A percentile compares a stretch with the other conserved stretches of the same genome.
phyloP scores from a whole-genome alignment of 1,140 invertebrate species.

The Lepidurus apus region DNA sequence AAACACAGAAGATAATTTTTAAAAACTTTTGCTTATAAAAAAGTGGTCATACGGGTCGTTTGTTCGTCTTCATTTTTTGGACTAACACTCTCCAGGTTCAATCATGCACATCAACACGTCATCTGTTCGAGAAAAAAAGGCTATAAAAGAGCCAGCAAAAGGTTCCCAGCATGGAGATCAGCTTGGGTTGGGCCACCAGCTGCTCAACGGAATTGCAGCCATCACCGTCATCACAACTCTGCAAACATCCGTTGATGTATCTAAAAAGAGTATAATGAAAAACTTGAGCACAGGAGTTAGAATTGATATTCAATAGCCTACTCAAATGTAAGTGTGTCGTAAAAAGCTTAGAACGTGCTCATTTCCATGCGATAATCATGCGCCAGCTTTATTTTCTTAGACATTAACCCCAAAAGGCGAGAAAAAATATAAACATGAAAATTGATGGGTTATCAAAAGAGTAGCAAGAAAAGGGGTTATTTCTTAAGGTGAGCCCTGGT shows the following conservation, averaged over 20 bases:
- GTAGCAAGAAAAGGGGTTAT: neutral
- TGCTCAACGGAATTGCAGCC: slow-evolving; percentile 59
- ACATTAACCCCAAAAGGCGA: too few relatives aligned
- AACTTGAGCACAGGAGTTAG: neutral
- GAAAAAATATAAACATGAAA: neutral
- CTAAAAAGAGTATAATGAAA: slow-evolving; percentile 49
- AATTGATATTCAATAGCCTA: neutral
- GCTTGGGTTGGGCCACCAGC: neutral
- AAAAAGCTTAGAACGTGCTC: slow-evolving; percentile 13
- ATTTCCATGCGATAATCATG: too few relatives aligned
- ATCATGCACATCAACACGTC: slow-evolving; percentile 9
- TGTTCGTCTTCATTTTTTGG: neutral
- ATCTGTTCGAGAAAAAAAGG: neutral
- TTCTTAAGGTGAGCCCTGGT: neutral
- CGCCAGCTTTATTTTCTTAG: too few relatives aligned
- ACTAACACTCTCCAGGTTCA: neutral
- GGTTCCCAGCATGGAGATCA: neutral
- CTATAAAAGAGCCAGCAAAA: neutral
- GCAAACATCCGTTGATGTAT: slow-evolving; percentile 77
- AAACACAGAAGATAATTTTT: neutral
- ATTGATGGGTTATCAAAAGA: slow-evolving; percentile 25
- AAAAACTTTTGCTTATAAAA: neutral
- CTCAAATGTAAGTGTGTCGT: slow-evolving; percentile 15
- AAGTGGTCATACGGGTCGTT: neutral
- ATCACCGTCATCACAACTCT: slow-evolving; percentile 80